Percentiles rank a stretch among this genome's conserved stretches.
phyloP scores from a whole-genome alignment of 2,888 invertebrate genomes.

The Coenonympha arcania region DNA sequence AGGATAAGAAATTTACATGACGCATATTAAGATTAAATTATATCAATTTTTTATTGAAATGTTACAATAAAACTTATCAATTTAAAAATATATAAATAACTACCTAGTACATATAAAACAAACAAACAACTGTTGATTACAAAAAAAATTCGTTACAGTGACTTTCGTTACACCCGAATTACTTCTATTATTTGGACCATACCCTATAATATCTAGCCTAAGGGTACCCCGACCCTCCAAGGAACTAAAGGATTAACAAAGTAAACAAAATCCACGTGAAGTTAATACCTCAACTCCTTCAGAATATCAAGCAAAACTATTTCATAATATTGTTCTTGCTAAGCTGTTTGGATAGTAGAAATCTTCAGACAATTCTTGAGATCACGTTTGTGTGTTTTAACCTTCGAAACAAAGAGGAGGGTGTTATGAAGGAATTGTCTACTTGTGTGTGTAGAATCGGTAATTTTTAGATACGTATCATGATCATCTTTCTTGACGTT shows the following conservation, averaged over 20 bases:
- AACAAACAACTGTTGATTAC: too few species aligned
- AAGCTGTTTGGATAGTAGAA: slow-evolving; percentile 22
- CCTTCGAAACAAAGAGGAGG: too few species aligned
- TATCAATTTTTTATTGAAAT: background rate
- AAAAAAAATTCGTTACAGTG: too few species aligned
- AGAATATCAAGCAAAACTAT: slow-evolving; percentile 29
- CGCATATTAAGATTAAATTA: too few species aligned
- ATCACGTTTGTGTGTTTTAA: background rate
- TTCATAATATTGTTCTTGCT: slow-evolving; percentile 30
- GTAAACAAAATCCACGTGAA: slow-evolving; percentile 55
- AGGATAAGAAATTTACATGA: too few species aligned
- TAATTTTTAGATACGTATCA: too few species aligned
- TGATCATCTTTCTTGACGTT: too few species aligned
- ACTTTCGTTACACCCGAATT: too few species aligned
- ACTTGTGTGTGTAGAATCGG: too few species aligned
- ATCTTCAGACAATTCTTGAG: slow-evolving; percentile 15
- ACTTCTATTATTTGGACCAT: slow-evolving; percentile 30
- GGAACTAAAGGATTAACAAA: slow-evolving; percentile 49
- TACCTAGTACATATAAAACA: too few species aligned
- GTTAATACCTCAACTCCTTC: slow-evolving; percentile 37
- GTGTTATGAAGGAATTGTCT: too few species aligned
- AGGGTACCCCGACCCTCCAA: slow-evolving; percentile 39
- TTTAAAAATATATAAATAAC: background rate
- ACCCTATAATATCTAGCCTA: slow-evolving; percentile 33
- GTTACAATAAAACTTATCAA: background rate